Evolutionary conservation across 1,140 invertebrate genomes (phyloP), one percentile per base, ranked within the genome.

Genomic region (Campoletis sonorensis): DNA sequence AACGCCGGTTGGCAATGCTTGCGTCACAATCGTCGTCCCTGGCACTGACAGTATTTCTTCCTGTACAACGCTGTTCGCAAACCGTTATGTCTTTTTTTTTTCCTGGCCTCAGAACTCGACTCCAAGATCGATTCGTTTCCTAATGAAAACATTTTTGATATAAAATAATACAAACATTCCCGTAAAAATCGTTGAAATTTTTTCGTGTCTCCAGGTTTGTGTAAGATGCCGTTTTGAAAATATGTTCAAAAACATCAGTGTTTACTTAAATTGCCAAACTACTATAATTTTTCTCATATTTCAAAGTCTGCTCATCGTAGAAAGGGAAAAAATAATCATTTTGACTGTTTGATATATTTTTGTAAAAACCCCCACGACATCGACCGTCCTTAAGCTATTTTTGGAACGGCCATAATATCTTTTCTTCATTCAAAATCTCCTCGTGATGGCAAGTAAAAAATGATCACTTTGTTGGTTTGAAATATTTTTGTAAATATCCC

Each of bases 41-140:
- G 61, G 61, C 61, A 67, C 61, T 67, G 61, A 67, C 61, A 67
- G 23, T 40, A 30, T 78, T 64, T 30, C 37, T 64, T 4, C 54
- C 54, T 11, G 21, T 67, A 26, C 13, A 67, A 26, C 61, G 75
- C n/a, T 58, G 58, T 78, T 78, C 26, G 58, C 18, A 27, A 67
- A 27, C n/a, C 10, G 15, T 67, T 33, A 10, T 10, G n/a, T 33
- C 27, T 10, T 21, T 61, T n/a, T 79, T 70, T 70, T 79, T 67
- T 70, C 49, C 45, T 79, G n/a, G 26, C 26, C 54, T 61, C 26
- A 5, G 23, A 18, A 78, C 27, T 70, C 30, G 30, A 78, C 27
- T 70, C 30, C 27, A 21, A 11, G 26, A 33, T 70, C 51, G 51
- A n/a, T 54, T 54, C 10, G n/a, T 54, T 54, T 18, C 16, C 1